Percentiles rank a stretch among this genome's conserved stretches.
Evolutionary conservation across 2,888 invertebrate species (phyloP).

Genomic region (Netelia melanura): DNA sequence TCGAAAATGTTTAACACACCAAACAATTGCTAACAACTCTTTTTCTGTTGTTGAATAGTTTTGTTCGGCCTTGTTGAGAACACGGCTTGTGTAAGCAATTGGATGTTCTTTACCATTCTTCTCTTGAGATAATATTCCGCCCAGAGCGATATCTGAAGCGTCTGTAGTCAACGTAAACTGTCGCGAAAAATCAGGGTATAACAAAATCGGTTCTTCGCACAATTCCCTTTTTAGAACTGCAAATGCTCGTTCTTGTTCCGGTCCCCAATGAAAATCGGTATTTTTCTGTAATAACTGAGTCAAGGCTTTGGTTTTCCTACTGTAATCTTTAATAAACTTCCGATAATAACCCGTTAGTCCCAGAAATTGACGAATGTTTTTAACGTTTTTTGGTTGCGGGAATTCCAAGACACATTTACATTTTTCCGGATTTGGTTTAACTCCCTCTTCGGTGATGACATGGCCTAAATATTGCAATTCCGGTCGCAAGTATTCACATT

Average conservation of each 20-base stretch:
- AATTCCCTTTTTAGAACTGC: constrained; percentile 34
- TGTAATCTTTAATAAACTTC: constrained; percentile 76
- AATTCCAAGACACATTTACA: no score
- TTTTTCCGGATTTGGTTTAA: no score
- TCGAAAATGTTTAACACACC: constrained; percentile 78
- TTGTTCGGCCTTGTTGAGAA: constrained; percentile 76
- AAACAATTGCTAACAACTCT: constrained; percentile 81
- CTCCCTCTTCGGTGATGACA: no score
- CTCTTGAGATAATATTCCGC: constrained; percentile 76
- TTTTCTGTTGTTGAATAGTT: constrained; percentile 81
- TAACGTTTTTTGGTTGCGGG: no score
- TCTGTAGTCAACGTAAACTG: constrained; percentile 79
- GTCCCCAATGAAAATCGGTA: constrained; percentile 69
- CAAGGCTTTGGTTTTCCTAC: constrained; percentile 73
- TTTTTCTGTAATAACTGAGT: constrained; percentile 71
- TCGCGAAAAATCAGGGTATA: constrained; percentile 76
- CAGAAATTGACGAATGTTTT: constrained; percentile 74
- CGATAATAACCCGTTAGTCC: constrained; percentile 79
- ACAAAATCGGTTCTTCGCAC: constrained; percentile 44
- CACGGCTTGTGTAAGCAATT: constrained; percentile 79
- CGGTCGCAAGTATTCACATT: no score
- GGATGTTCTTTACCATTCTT: constrained; percentile 74
- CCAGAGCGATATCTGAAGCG: constrained; percentile 76
- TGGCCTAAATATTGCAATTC: no score
- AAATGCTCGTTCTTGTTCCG: constrained; percentile 60